Base-by-base conservation (phyloP, 2,888 invertebrate genomes). In the Osmoderma eremita region DNA sequence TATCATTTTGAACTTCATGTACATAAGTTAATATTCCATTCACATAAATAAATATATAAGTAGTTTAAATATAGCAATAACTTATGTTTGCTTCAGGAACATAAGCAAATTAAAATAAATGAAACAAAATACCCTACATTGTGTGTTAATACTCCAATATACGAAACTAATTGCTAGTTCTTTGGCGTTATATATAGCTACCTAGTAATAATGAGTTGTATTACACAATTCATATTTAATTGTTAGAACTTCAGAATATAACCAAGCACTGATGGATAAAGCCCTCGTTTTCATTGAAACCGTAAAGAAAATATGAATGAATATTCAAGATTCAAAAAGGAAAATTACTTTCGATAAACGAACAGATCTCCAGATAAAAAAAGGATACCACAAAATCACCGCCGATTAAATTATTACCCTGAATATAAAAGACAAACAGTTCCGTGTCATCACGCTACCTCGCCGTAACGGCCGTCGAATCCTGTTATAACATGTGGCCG, bases 401-500 rank as follows among this genome's bases (percentile, higher is more conserved):
- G 49, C 18, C 49, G 30, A 63, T 39, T 63, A 63, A 63, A 63
- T 49, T 45, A 41, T 50, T 49, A 24, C 38, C 38, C n/a, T 15
- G 49, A 51, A 49, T 48, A 63, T 20, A 20, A 63, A 63, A 63
- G 63, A 24, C 22, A 63, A 51, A 63, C 42, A 15, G 10, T 63
- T 38, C 49, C 63, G 63, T 63, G 63, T 49, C 63, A 63, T 50
- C 63, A 63, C 63, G 63, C 63, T 18, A 51, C 10, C 15, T 22
- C 49, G n/a, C 18, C 20, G 24, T 41, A 30, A n/a, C 36, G 17
- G 45, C 42, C 24, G 58, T 30, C 22, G 58, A 58, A 58, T 58
- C 30, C 24, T 18, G 42, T 54, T 54, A 41, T 77, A 78, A 76
- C 78, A 79, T 79, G 78, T 77, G 78, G 78, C 76, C 78, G 78